Evolutionary conservation across 2,113 vertebrate genomes (phyloP).

Genomic region (Hylia prasina): DNA sequence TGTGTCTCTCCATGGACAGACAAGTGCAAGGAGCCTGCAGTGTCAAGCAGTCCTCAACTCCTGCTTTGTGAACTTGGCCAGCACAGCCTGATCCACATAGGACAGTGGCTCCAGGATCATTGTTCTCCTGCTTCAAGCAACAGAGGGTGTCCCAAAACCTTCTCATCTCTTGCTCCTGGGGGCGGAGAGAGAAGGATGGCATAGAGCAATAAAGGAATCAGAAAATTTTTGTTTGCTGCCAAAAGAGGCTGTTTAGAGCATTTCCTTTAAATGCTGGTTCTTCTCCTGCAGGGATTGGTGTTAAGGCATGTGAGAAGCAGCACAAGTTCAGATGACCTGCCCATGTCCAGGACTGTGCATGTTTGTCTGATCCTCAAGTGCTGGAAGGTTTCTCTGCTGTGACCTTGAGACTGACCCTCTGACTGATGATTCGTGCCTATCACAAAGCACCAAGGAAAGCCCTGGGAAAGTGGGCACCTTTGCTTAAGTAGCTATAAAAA

Average conservation of each 20-base stretch:
- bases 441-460: background rate
- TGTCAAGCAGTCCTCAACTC: background rate
- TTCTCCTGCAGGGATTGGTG: background rate
- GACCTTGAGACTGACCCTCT: background rate
- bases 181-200: background rate
- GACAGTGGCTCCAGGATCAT: background rate
- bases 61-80: background rate
- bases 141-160: background rate
- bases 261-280: background rate
- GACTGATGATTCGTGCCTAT: background rate
- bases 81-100: fast-evolving
- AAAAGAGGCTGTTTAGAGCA: background rate
- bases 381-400: background rate
- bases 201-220: background rate
- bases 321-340: background rate
- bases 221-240: background rate
- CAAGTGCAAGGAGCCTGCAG: background rate
- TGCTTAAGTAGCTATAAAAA: background rate
- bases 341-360: too few relatives aligned
- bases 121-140: background rate
- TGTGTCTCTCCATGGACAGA: background rate
- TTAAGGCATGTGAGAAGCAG: background rate
- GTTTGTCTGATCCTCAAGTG: background rate
- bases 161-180: background rate
- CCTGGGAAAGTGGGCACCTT: background rate